phyloP scores from a whole-genome alignment of 2,888 invertebrate genomes.

The Ctenicera cuprea region DNA sequence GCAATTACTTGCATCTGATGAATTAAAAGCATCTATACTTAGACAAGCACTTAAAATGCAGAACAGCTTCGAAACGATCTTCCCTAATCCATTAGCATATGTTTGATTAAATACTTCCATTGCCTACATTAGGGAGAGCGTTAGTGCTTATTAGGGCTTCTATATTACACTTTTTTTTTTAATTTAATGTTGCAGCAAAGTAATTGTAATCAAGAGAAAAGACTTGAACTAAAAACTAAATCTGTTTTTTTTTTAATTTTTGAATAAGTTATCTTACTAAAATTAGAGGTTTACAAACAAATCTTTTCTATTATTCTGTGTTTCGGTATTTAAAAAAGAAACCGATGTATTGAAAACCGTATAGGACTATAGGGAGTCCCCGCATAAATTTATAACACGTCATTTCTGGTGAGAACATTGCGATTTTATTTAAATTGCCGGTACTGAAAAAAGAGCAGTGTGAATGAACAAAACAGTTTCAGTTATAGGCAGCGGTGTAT shows the following conservation, averaged over 20 bases:
- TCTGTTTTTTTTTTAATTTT: no score
- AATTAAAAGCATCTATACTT: neutral
- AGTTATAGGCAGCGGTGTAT: slow-evolving; percentile 30
- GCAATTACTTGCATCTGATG: no score
- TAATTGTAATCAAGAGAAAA: no score
- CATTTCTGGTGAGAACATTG: slow-evolving; percentile 12
- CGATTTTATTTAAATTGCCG: neutral
- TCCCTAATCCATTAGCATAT: slow-evolving; percentile 21
- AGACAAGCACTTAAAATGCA: slow-evolving; percentile 11
- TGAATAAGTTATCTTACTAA: no score
- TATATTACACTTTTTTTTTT: no score
- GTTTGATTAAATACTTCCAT: slow-evolving; percentile 15
- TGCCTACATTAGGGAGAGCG: slow-evolving; percentile 1
- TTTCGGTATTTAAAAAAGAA: neutral
- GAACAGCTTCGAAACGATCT: neutral
- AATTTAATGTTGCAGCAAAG: no score
- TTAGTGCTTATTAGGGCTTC: neutral
- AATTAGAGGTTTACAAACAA: no score
- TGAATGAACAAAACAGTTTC: slow-evolving; percentile 31
- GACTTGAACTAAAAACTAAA: no score
- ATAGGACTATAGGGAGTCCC: neutral
- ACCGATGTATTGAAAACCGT: neutral
- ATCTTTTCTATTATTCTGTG: no score
- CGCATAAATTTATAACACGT: slow-evolving; percentile 6
- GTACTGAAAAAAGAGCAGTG: slow-evolving; percentile 26